Evolutionary conservation across 2,888 invertebrate species (phyloP).

Genomic region (Sialis lutaria): DNA sequence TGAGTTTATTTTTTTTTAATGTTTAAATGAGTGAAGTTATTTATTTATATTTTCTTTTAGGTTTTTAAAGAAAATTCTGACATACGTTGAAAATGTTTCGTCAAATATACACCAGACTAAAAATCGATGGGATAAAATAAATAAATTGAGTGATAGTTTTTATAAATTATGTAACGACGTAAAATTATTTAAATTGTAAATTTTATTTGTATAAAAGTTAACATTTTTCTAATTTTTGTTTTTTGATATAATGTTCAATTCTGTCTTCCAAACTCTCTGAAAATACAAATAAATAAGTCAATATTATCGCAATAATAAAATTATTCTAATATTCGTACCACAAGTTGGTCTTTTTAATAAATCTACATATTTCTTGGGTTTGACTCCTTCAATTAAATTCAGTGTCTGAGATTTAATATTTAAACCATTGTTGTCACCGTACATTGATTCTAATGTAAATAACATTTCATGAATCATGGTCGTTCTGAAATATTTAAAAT

Average conservation of each 20-base stretch:
- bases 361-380: constrained; percentile 51
- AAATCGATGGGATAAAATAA: constrained; percentile 16
- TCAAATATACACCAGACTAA: constrained; percentile 14
- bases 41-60: constrained; percentile 1
- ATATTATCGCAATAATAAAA: too few species aligned
- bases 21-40: too few species aligned
- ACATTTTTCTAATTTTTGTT: too few species aligned
- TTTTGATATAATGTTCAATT: too few species aligned
- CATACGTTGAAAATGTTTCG: constrained; percentile 14
- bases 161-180: too few species aligned
- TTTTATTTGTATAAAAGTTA: too few species aligned
- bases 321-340: constrained; percentile 29
- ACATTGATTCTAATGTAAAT: constrained; percentile 25
- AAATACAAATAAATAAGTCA: too few species aligned
- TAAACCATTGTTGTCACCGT: too few species aligned
- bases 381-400: constrained; percentile 47
- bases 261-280: too few species aligned
- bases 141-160: background rate
- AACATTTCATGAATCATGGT: constrained; percentile 40
- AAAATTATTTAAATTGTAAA: too few species aligned
- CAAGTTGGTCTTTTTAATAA: constrained; percentile 59
- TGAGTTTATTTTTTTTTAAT: background rate
- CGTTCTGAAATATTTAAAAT: constrained; percentile 24
- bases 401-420: constrained; percentile 21
- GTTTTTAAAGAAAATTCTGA: constrained; percentile 1